Conservation (phyloP, 1,140 invertebrate species). For the Ooceraea biroi region DNA sequence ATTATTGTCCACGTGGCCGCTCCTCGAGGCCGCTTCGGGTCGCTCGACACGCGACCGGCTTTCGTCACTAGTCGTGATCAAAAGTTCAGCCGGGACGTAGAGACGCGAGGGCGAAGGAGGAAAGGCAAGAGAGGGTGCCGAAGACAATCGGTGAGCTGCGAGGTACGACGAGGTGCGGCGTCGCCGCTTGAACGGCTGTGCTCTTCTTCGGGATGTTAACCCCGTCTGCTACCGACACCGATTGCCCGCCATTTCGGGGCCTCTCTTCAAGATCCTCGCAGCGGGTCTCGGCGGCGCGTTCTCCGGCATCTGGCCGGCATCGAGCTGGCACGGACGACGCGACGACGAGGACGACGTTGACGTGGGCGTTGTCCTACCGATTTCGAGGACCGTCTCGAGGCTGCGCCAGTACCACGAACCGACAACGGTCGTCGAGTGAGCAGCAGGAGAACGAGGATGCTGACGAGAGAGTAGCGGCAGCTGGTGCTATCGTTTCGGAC, state of each 20-base stretch:
- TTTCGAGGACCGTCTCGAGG: background rate
- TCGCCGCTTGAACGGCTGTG: constrained; percentile 25
- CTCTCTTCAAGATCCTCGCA: constrained; percentile 72
- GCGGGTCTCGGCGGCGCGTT: constrained; percentile 46
- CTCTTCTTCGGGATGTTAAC: constrained; percentile 60
- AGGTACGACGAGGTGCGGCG: constrained; percentile 43
- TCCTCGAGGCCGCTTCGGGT: background rate
- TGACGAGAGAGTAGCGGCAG: constrained; percentile 62
- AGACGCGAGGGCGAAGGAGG: constrained; percentile 11
- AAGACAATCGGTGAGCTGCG: constrained; percentile 37
- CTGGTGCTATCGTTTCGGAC: constrained; percentile 84
- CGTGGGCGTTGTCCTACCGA: constrained; percentile 1
- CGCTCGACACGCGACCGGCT: constrained; percentile 30
- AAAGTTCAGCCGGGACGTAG: constrained; percentile 23
- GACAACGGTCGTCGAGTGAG: constrained; percentile 21
- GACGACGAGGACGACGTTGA: constrained; percentile 10
- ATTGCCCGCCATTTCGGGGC: constrained; percentile 80
- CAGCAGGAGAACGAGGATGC: constrained; percentile 57
- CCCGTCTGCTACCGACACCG: constrained; percentile 86
- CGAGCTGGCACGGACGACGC: constrained; percentile 36
- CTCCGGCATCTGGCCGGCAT: constrained; percentile 78
- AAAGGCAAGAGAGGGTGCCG: constrained; percentile 14
- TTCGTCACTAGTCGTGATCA: constrained; percentile 43
- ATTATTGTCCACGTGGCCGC: constrained; percentile 67
- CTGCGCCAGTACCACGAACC: background rate